These are phyloP conservation scores for Drosophila lacicola DNA, from an alignment of 2,888 invertebrate genomes.

Conservation along the genomic window DNA sequence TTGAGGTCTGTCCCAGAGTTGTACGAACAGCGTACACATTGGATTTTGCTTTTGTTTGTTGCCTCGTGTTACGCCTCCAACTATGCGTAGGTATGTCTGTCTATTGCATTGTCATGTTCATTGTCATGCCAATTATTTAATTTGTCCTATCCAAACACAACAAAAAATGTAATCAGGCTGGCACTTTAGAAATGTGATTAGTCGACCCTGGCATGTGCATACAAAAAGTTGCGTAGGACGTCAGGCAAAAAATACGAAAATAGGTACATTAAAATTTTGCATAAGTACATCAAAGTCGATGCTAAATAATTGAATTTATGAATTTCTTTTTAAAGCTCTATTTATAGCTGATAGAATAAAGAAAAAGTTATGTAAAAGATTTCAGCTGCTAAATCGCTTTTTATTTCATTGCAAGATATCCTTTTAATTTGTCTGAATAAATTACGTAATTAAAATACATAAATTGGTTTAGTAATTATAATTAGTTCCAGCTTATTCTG, in stretches of 20 bases:
- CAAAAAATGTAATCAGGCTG: slow-evolving; percentile 24
- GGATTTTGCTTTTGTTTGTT: slow-evolving; percentile 16
- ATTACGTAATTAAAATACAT: no score
- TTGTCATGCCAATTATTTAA: slow-evolving; percentile 80
- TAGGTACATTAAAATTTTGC: slow-evolving; percentile 19
- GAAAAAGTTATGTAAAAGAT: no score
- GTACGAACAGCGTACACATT: slow-evolving; percentile 10
- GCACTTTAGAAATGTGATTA: slow-evolving; percentile 61
- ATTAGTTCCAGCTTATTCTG: no score
- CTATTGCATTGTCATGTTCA: slow-evolving; percentile 65
- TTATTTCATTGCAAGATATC: no score
- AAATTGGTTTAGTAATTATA: no score
- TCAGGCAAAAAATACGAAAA: slow-evolving; percentile 1
- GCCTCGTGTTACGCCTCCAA: slow-evolving; percentile 43
- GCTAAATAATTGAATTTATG: slow-evolving; percentile 29
- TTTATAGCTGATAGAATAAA: no score
- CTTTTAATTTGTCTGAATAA: no score
- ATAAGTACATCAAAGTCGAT: slow-evolving; percentile 47
- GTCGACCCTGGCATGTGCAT: slow-evolving; percentile 33
- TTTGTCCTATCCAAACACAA: slow-evolving; percentile 61
- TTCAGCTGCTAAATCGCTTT: no score
- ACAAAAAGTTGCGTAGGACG: neutral
- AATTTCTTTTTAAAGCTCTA: neutral
- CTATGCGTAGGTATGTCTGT: slow-evolving; percentile 33
- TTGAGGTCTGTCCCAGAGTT: slow-evolving; percentile 11